Base-by-base conservation (phyloP, 2,113 vertebrate genomes). In the Chionis minor region DNA sequence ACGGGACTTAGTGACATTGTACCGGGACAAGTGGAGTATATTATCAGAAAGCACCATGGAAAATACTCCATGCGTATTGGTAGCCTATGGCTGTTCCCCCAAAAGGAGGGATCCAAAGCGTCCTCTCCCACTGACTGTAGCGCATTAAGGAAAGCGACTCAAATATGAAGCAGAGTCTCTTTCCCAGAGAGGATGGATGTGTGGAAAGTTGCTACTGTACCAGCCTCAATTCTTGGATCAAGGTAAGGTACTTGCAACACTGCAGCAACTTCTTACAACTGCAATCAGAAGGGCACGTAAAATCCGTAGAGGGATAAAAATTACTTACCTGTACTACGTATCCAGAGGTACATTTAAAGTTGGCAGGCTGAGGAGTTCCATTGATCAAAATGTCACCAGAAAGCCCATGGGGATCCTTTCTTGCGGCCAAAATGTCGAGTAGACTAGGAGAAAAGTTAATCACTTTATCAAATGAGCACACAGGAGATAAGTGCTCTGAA, bases 311-410 rank as follows among this genome's bases (percentile, higher is more conserved):
- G 8, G 58, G 17, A 61, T 33, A 33, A 81, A 61, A 66, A 16
- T 82, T 11, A 79, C 94, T 81, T 94, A 99, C 99, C 98, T 99
- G 99, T 47, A 99, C 99, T 14, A 99, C 99, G 0, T 99, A 99
- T 59, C 99, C 99, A 59, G 99, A 99, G 81, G 98, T 98, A 74
- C 99, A 99, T 91, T 99, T 99, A 96, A 99, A 99, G 97, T 99
- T 99, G 75, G 98, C 96, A 86, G 99, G 98, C 74, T 98, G 99
- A 44, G 98, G 98, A 9, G 98, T 98, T 94, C 99, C 99, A 15
- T 99, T 99, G 62, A 99, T 98, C 73, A 99, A 96, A 93, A 99
- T 98, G 47, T 99, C 96, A 80, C 99, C 99, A 33, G 98, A 98
- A n/a, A 99, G 97, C 32, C 99, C 99, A 10, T 2, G 30, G 7